Evolutionary conservation across 1,140 invertebrate species (phyloP).

Genomic region (Pseudomyrmex concolor): DNA sequence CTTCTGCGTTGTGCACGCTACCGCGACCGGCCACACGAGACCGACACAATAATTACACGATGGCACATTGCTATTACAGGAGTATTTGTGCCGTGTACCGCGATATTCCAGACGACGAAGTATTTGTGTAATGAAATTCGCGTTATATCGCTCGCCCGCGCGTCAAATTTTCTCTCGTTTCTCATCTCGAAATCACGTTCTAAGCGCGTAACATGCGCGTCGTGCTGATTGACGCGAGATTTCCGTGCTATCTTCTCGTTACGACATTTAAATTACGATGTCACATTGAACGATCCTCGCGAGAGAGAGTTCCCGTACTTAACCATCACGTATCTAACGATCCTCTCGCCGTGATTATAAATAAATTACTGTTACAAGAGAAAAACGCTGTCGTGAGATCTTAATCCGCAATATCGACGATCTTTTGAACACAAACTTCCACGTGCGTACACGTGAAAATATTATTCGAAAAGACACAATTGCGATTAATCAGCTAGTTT

Average conservation of each 20-base stretch:
- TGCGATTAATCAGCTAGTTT: neutral
- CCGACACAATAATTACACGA: constrained; percentile 53
- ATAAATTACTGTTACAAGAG: constrained; percentile 58
- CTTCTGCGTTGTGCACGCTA: constrained; percentile 47
- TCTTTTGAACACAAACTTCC: neutral
- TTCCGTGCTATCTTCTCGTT: constrained; percentile 9
- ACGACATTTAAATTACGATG: constrained; percentile 61
- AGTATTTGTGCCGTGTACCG: neutral
- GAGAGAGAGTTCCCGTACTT: neutral
- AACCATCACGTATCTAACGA: constrained; percentile 23
- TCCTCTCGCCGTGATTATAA: constrained; percentile 47
- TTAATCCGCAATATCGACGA: constrained; percentile 53
- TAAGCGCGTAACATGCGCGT: constrained; percentile 36
- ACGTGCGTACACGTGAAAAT: neutral
- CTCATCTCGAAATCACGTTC: neutral
- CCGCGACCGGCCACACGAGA: constrained; percentile 29
- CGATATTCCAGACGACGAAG: constrained; percentile 5
- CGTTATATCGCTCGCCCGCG: constrained; percentile 12
- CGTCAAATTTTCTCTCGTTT: constrained; percentile 5
- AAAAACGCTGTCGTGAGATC: constrained; percentile 51
- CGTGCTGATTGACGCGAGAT: constrained; percentile 18
- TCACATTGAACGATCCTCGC: constrained; percentile 9
- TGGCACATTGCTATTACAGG: constrained; percentile 36
- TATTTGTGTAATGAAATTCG: constrained; percentile 52
- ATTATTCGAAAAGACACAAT: neutral